A percentile compares a stretch with the other conserved stretches of the same genome.
These are phyloP conservation scores for Palythoa heliodiscus DNA, from an alignment of 92 coral and sea anemone genomes.

Conservation along the genomic window DNA sequence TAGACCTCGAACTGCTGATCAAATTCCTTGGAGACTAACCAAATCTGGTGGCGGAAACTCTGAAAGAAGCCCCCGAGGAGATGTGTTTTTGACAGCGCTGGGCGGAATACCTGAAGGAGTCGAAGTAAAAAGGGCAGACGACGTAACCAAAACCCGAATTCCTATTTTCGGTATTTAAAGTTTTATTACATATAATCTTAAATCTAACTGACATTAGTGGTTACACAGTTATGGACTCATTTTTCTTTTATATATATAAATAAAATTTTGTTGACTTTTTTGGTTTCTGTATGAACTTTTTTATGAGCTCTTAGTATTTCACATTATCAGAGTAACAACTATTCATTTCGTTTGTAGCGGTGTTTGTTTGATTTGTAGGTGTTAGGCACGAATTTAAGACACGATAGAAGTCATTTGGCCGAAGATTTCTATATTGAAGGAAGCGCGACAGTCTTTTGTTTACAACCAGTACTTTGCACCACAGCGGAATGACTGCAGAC, in stretches of 20 bases:
- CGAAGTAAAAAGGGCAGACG: slow-evolving; percentile 90
- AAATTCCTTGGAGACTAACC: slow-evolving; percentile 95
- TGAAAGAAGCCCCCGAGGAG: slow-evolving; percentile 69
- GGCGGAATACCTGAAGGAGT: slow-evolving; percentile 95
- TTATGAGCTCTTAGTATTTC: slow-evolving; percentile 21
- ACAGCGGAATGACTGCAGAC: not conserved
- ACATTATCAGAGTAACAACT: slow-evolving; percentile 1
- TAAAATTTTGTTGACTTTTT: slow-evolving; percentile 10
- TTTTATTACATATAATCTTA: not conserved
- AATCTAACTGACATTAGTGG: not conserved
- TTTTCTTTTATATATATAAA: not conserved
- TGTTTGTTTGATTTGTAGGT: not conserved
- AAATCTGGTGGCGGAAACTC: slow-evolving; percentile 65
- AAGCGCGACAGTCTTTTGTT: not conserved
- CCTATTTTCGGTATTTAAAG: slow-evolving; percentile 89
- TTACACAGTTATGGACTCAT: not conserved
- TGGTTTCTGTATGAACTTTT: slow-evolving; percentile 12
- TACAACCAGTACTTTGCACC: not conserved
- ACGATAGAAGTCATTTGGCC: not conserved
- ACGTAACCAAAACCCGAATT: slow-evolving; percentile 82
- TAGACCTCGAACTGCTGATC: slow-evolving; percentile 97
- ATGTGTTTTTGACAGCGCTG: slow-evolving; percentile 58
- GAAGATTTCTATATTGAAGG: not conserved
- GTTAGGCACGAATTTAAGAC: not conserved
- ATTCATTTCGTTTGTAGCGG: not conserved